Conservation (phyloP, 2,888 invertebrate species). For the Napeogenes inachia region DNA sequence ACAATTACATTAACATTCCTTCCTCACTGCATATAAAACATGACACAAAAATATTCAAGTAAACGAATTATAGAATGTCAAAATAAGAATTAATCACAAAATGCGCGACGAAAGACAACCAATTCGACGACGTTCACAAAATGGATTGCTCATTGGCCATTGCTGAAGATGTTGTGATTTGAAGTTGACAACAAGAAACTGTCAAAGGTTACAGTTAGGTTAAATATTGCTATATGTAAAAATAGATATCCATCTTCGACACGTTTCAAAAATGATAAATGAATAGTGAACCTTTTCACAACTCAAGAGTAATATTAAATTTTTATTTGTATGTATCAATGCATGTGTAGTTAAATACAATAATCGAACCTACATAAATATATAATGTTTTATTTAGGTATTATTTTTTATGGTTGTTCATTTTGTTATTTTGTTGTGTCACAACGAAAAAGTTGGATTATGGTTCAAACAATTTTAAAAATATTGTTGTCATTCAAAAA, state of each 20-base stretch:
- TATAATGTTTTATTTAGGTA: too few species aligned
- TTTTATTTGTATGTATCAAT: too few species aligned
- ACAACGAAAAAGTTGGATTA: too few species aligned
- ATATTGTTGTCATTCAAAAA: too few species aligned
- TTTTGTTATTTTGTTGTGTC: too few species aligned
- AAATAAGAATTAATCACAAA: conserved; percentile 47
- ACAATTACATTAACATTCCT: conserved; percentile 36
- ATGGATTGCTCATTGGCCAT: conserved; percentile 33
- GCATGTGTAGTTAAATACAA: too few species aligned
- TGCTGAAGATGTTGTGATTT: conserved; percentile 36
- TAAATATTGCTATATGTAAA: background rate
- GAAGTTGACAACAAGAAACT: conserved; percentile 39
- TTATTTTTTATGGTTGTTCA: too few species aligned
- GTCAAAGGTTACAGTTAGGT: background rate
- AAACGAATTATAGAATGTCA: conserved; percentile 37
- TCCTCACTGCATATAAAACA: conserved; percentile 54
- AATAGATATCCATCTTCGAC: background rate
- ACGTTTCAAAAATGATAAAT: too few species aligned
- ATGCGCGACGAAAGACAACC: conserved; percentile 32
- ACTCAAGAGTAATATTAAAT: background rate
- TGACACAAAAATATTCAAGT: conserved; percentile 52
- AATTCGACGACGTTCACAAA: conserved; percentile 43
- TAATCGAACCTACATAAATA: too few species aligned
- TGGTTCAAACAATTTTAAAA: too few species aligned
- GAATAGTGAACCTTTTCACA: background rate